These are phyloP conservation scores for Lerema accius DNA, from an alignment of 1,140 invertebrate species.

Conservation along the genomic window DNA sequence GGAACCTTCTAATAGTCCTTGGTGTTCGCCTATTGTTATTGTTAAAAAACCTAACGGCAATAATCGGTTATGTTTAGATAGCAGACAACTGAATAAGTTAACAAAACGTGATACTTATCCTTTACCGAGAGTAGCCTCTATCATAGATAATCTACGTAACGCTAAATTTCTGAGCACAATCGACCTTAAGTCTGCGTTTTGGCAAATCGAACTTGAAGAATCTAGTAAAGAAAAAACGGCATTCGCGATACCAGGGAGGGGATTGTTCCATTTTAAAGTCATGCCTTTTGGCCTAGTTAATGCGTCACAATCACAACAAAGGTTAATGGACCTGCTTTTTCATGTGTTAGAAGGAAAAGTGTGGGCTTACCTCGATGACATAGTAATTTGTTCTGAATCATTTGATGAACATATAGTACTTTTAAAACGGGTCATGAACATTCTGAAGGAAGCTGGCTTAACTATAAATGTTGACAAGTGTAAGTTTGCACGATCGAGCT, in stretches of 20 bases:
- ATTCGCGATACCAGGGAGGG: slow-evolving; percentile 23
- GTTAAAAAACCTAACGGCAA: slow-evolving; percentile 8
- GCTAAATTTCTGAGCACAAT: slow-evolving; percentile 4
- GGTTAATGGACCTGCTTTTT: background rate
- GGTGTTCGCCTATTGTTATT: slow-evolving; percentile 1
- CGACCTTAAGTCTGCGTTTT: slow-evolving; percentile 21
- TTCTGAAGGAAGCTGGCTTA: slow-evolving; percentile 32
- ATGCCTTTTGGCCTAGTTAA: slow-evolving; percentile 10
- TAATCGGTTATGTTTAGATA: slow-evolving; percentile 18
- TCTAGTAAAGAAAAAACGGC: slow-evolving; percentile 22
- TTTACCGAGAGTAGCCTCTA: slow-evolving; percentile 2
- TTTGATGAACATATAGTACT: slow-evolving; percentile 10
- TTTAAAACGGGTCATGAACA: slow-evolving; percentile 23
- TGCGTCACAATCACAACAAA: background rate
- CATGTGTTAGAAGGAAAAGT: background rate
- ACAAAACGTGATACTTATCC: slow-evolving; percentile 19
- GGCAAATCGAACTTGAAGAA: slow-evolving; percentile 6
- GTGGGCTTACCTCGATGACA: slow-evolving; percentile 4
- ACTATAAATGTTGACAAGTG: slow-evolving; percentile 71
- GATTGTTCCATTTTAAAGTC: slow-evolving; percentile 13
- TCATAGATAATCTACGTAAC: slow-evolving; percentile 12
- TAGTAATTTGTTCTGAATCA: slow-evolving; percentile 27
- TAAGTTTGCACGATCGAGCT: slow-evolving; percentile 60
- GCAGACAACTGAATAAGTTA: slow-evolving; percentile 8
- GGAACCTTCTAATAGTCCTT: background rate